These are phyloP conservation scores for Scomberomorus guttatus DNA, from an alignment of 2,797 vertebrate genomes.

Conservation along the genomic window DNA sequence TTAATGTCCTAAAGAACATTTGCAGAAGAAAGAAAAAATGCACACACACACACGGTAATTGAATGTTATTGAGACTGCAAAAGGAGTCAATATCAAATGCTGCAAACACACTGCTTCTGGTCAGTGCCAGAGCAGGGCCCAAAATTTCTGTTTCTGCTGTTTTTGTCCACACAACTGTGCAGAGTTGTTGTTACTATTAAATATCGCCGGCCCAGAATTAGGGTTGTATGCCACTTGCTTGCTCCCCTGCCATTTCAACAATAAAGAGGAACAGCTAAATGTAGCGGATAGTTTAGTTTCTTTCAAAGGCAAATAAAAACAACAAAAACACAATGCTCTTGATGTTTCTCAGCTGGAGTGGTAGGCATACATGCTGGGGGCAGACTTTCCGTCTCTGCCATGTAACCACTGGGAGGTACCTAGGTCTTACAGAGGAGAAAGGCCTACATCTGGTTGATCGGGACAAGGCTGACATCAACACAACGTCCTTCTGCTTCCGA, in stretches of 20 bases:
- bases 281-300: background rate
- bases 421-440: constrained; percentile 91
- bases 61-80: background rate
- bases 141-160: constrained; percentile 2
- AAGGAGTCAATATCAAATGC: background rate
- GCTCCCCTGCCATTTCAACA: constrained; percentile 11
- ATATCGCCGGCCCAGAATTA: constrained; percentile 19
- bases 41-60: background rate
- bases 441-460: constrained; percentile 91
- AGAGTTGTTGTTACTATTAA: constrained; percentile 11
- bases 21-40: background rate
- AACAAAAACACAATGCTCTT: constrained; percentile 4
- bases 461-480: constrained; percentile 91
- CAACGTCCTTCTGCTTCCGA: constrained; percentile 93
- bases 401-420: constrained; percentile 93
- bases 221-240: background rate
- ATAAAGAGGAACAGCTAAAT: constrained; percentile 1
- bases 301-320: background rate
- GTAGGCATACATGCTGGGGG: constrained; percentile 93
- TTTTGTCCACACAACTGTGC: constrained; percentile 1
- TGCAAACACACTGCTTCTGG: background rate
- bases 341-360: constrained; percentile 90
- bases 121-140: background rate
- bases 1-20: too few species aligned
- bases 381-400: constrained; percentile 93